Conservation (phyloP, 2,888 invertebrate genomes). For the Ganaspis brasiliensis region DNA sequence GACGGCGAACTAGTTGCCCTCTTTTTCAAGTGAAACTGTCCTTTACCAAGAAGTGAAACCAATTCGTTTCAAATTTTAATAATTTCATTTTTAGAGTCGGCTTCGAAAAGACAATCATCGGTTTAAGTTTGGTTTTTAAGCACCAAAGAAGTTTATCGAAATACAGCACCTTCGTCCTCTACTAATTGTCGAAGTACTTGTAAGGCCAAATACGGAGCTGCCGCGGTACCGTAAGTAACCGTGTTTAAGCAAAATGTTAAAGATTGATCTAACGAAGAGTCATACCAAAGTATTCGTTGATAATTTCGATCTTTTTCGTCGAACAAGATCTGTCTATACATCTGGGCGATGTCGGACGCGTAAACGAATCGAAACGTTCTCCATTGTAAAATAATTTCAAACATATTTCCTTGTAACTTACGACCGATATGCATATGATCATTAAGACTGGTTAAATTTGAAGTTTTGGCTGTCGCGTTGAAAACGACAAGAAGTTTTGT, state of each 20-base stretch:
- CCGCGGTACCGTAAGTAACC: not conserved
- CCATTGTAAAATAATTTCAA: not conserved
- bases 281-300: not conserved
- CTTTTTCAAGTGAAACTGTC: constrained; percentile 17
- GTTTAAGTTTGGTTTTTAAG: constrained; percentile 6
- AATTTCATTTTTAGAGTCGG: not conserved
- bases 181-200: constrained; percentile 9
- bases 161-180: not conserved
- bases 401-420: not conserved
- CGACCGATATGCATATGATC: constrained; percentile 8
- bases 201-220: not conserved
- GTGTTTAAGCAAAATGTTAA: not conserved
- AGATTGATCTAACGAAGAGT: not conserved
- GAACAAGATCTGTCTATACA: constrained; percentile 4
- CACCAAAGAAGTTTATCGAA: not conserved
- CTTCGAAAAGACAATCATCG: constrained; percentile 42
- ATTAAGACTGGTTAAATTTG: not conserved
- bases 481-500: not conserved
- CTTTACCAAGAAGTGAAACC: not conserved
- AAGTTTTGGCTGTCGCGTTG: not conserved
- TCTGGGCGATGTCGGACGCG: not conserved
- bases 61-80: not conserved
- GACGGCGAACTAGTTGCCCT: constrained; percentile 34
- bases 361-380: not conserved
- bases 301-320: not conserved